A percentile compares a stretch with the other conserved stretches of the same genome.
Evolutionary conservation across 2,113 vertebrate species (phyloP).

Genomic region (Tylochromis polylepis): DNA sequence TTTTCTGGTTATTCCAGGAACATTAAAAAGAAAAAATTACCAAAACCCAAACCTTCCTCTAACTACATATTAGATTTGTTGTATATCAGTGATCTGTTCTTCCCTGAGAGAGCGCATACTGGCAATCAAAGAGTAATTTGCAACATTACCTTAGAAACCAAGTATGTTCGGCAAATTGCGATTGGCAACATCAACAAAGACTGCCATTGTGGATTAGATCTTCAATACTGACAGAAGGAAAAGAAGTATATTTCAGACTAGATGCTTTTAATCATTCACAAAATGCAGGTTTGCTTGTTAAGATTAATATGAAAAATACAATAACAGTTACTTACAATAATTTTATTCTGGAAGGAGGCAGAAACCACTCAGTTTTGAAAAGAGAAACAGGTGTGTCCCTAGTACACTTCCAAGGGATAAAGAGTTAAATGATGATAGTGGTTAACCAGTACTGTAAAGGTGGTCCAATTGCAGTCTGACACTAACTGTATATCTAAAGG

Average conservation of each 20-base stretch:
- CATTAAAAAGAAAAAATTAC: not conserved
- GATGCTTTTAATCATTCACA: not conserved
- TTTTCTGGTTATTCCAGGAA: conserved; percentile 5
- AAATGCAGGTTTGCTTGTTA: not conserved
- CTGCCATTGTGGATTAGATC: not conserved
- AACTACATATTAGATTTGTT: conserved; percentile 22
- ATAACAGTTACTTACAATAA: not conserved
- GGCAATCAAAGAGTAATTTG: conserved; percentile 34
- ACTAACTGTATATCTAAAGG: not conserved
- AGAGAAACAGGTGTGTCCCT: not conserved
- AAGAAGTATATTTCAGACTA: not conserved
- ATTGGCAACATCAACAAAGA: conserved; percentile 23
- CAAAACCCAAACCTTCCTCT: not conserved
- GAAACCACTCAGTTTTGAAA: not conserved
- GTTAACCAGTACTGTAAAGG: not conserved
- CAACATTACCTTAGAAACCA: conserved; percentile 20
- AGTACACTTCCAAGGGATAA: not conserved
- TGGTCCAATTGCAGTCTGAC: not conserved
- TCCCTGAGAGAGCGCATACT: not conserved
- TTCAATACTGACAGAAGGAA: not conserved
- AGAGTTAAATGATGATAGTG: not conserved
- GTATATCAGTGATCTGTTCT: not conserved
- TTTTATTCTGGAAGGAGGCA: not conserved
- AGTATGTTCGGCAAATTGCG: conserved; percentile 41
- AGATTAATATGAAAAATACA: not conserved